Conservation (phyloP, 2,797 vertebrate species). For the Nothura maculosa region DNA sequence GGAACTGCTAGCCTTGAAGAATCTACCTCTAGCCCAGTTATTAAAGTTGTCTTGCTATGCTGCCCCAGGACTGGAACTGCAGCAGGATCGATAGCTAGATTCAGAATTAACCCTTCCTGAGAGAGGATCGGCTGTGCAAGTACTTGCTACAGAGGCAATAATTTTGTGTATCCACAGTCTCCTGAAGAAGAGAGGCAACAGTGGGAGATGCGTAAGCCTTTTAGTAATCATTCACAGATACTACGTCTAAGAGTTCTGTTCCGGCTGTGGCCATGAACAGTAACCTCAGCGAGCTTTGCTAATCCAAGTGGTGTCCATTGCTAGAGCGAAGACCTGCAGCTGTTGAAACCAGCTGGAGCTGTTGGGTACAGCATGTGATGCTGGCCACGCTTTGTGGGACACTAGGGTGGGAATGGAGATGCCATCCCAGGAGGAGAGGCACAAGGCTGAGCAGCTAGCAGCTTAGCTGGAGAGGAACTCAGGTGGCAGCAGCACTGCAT, state of each 20-base stretch:
- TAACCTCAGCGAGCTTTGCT: not conserved
- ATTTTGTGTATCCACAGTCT: not conserved
- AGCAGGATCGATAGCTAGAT: not conserved
- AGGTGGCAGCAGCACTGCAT: not conserved
- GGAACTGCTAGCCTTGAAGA: constrained; percentile 23
- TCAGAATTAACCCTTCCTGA: constrained; percentile 29
- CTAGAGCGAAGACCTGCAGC: not conserved
- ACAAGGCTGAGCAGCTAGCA: accelerated
- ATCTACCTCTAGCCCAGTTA: not conserved
- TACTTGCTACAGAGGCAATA: not conserved
- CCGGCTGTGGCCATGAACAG: not conserved
- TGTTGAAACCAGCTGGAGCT: not conserved
- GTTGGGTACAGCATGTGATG: accelerated
- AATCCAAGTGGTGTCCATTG: not conserved
- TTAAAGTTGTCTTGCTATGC: not conserved
- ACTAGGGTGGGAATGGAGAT: accelerated
- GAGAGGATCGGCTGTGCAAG: not conserved
- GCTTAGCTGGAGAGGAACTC: not conserved
- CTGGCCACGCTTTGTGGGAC: not conserved
- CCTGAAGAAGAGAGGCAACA: not conserved
- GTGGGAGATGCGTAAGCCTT: not conserved
- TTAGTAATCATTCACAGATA: accelerated
- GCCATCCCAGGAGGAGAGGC: not conserved
- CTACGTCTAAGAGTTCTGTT: not conserved
- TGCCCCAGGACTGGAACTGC: not conserved